These are phyloP conservation scores for Calycopis cecrops DNA, from an alignment of 1,140 invertebrate species.

Conservation along the genomic window DNA sequence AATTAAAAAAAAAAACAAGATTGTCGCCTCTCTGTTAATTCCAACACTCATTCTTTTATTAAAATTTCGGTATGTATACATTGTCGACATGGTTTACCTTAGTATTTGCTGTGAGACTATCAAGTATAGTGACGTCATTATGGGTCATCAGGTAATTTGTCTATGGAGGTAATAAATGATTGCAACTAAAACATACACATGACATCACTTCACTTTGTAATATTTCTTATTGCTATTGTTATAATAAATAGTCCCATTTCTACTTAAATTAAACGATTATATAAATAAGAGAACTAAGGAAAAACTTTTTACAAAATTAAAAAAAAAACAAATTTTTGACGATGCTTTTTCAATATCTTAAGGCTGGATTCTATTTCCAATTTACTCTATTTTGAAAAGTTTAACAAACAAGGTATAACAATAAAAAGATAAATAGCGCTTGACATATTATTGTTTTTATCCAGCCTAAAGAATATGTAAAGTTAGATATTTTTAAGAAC, in stretches of 20 bases:
- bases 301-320: conserved; percentile 66
- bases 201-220: conserved; percentile 50
- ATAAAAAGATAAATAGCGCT: too few relatives aligned
- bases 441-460: too few relatives aligned
- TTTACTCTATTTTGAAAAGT: not conserved
- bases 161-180: not conserved
- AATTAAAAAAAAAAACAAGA: conserved; percentile 57
- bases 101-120: conserved; percentile 76
- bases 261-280: conserved; percentile 58
- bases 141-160: not conserved
- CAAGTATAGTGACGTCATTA: conserved; percentile 49
- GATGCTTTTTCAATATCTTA: not conserved
- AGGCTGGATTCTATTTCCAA: not conserved
- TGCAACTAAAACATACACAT: conserved; percentile 15
- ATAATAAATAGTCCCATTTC: conserved; percentile 67
- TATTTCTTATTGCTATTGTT: conserved; percentile 51
- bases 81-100: conserved; percentile 53
- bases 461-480: not conserved
- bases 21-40: conserved; percentile 69
- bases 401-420: too few relatives aligned
- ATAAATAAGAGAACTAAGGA: conserved; percentile 63
- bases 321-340: conserved; percentile 26
- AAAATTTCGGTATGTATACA: conserved; percentile 62
- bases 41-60: conserved; percentile 74
- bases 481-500: not conserved